Percentiles rank a stretch among this genome's conserved stretches.
phyloP scores from a whole-genome alignment of 2,113 vertebrate species.

The Edolisoma coerulescens region DNA sequence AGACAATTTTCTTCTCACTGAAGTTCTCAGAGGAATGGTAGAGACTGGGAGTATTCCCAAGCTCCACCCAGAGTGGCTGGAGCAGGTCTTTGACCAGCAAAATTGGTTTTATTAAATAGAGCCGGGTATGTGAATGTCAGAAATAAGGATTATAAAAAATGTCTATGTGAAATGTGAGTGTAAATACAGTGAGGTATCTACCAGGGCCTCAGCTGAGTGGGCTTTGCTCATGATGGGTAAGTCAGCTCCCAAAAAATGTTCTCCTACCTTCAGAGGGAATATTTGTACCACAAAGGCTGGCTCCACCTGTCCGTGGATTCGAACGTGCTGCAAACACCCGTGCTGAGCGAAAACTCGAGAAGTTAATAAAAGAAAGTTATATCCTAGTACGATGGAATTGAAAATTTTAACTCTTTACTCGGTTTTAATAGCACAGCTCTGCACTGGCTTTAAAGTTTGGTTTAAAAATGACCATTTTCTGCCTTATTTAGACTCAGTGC shows the following conservation, averaged over 20 bases:
- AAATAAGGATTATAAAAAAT: neutral
- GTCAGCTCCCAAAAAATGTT: neutral
- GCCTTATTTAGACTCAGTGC: neutral
- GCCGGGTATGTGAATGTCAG: neutral
- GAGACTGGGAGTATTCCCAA: neutral
- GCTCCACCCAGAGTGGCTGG: neutral
- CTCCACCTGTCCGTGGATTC: neutral
- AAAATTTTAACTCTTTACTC: neutral
- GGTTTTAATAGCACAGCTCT: fast-evolving
- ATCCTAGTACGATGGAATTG: fast-evolving
- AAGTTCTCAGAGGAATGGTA: neutral
- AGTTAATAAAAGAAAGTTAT: neutral
- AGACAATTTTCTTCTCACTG: neutral
- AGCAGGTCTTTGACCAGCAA: neutral
- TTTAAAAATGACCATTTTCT: neutral
- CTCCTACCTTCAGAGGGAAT: neutral
- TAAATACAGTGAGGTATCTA: neutral
- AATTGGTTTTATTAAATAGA: neutral
- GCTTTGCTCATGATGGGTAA: neutral
- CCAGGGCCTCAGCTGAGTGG: neutral
- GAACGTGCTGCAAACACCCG: neutral
- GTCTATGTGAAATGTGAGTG: neutral
- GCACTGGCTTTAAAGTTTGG: neutral
- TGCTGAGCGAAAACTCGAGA: neutral
- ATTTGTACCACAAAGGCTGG: neutral